Percentiles rank a stretch among this genome's conserved stretches.
These are phyloP conservation scores for Sesamia nonagrioides DNA, from an alignment of 1,140 invertebrate genomes.

Conservation along the genomic window DNA sequence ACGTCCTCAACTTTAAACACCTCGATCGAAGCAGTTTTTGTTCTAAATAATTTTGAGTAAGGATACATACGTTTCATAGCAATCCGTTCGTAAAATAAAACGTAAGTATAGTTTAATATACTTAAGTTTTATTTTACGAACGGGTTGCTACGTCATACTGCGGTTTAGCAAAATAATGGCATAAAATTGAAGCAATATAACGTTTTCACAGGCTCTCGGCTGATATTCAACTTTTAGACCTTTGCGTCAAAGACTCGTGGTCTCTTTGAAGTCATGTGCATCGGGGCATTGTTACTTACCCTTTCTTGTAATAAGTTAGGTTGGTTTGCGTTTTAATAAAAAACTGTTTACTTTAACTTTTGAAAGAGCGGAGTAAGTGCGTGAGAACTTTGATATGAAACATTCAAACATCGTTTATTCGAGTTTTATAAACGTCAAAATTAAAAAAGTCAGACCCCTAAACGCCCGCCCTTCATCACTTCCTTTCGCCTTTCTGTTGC, in stretches of 20 bases:
- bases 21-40: no score
- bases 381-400: neutral
- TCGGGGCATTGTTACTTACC: slow-evolving; percentile 20
- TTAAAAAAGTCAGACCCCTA: no score
- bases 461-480: no score
- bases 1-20: no score
- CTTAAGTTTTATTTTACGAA: neutral
- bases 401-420: no score
- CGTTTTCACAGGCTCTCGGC: neutral
- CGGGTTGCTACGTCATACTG: slow-evolving; percentile 6
- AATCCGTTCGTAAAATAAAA: neutral
- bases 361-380: neutral
- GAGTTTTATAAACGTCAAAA: no score
- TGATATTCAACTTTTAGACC: slow-evolving; percentile 44
- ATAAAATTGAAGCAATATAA: slow-evolving; percentile 37
- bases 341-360: neutral
- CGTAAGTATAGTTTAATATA: neutral
- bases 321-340: neutral
- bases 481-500: no score
- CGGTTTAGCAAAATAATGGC: slow-evolving; percentile 40
- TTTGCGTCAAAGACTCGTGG: slow-evolving; percentile 50
- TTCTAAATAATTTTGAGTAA: neutral
- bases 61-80: neutral
- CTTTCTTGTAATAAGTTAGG: neutral
- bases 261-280: slow-evolving; percentile 58